Evolutionary conservation across 2,888 invertebrate genomes (phyloP), one percentile per base, ranked within the genome.

Genomic region (Dorcus parallelipipedus): DNA sequence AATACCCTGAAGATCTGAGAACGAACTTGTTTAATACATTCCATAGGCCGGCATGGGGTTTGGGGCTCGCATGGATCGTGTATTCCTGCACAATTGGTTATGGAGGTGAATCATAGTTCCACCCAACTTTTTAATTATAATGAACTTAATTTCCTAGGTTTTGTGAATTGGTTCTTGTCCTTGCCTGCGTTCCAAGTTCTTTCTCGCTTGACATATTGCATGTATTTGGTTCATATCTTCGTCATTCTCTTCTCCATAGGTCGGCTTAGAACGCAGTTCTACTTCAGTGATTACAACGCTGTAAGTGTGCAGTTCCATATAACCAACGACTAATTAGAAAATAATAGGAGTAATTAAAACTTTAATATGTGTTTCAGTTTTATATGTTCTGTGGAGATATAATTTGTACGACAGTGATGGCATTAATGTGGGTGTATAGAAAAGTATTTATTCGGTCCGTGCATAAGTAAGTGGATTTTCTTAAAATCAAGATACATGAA

Each of bases 331-430:
- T 3, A 33, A 33, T 33, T 26, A 26, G 14, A 14, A 14, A 14
- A 14, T 14, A 14, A 14, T 14, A 14, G 14, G 14, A 14, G 14
- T 14, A 14, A 14, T 14, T 14, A 1, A 14, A 14, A 14, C 14
- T 14, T 14, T 14, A 14, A 14, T 14, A 14, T 14, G 14, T 45
- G 33, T 64, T 71, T 57, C 57, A 71, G 81, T 76, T 79, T 26
- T 72, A 79, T 59, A 69, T 72, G 49, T 80, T 76, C 71, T 79
- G 79, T 74, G 76, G 79, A 8, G 78, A 81, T 68, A 76, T 79
- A 52, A 72, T 78, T 33, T 68, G 78, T 5, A 73, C 76, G 8
- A 61, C 80, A 43, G 66, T 73, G 2, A 54, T 77, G 3, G 76
- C 81, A 6, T 70, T 78, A 23, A 72, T 80, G 51, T 79, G 78